phyloP scores from a whole-genome alignment of 1,140 invertebrate genomes.

The Myzus persicae region DNA sequence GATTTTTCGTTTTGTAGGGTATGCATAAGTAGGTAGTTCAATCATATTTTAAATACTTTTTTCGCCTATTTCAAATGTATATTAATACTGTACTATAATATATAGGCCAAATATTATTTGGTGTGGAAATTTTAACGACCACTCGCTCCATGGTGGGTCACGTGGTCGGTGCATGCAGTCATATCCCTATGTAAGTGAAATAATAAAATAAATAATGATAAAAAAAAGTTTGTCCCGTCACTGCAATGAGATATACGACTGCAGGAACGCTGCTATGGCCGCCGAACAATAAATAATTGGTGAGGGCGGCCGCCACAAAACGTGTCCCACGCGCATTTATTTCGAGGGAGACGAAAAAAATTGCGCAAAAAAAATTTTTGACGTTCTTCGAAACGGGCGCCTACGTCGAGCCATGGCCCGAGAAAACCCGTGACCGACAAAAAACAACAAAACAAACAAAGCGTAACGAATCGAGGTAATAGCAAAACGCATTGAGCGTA shows the following conservation, averaged over 20 bases:
- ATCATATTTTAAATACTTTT: neutral
- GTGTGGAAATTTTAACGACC: neutral
- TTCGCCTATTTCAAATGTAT: neutral
- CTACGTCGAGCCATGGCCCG: neutral
- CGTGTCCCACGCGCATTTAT: neutral
- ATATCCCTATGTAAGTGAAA: neutral
- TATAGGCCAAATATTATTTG: neutral
- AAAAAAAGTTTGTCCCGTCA: neutral
- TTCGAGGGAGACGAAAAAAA: neutral
- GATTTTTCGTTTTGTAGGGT: too few species aligned
- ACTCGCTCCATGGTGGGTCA: neutral
- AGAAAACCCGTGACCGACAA: conserved; percentile 6
- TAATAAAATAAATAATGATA: neutral
- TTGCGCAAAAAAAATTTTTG: neutral
- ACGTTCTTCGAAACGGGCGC: neutral
- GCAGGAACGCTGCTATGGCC: neutral
- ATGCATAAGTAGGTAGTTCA: neutral
- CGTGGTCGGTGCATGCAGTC: too few species aligned
- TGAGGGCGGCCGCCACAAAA: neutral
- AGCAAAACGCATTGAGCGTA: neutral
- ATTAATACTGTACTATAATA: too few species aligned
- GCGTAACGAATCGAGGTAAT: conserved; percentile 5
- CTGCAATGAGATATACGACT: too few species aligned
- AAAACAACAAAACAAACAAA: neutral
- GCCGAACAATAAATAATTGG: neutral